A percentile compares a stretch with the other conserved stretches of the same genome.
phyloP scores from a whole-genome alignment of 2,113 vertebrate genomes.

The Bungarus multicinctus region DNA sequence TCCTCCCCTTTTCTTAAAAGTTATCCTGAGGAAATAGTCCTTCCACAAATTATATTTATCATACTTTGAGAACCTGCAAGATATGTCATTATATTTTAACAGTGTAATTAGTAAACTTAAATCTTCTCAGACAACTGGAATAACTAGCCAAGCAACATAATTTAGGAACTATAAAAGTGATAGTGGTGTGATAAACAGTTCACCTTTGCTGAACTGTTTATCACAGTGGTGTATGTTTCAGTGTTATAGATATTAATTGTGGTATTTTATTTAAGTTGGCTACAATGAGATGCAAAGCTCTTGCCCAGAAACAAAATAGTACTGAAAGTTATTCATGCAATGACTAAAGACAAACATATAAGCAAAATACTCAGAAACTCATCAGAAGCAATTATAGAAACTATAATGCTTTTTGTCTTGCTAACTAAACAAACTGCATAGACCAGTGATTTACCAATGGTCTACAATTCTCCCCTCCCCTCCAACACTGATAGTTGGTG shows the following conservation, averaged over 20 bases:
- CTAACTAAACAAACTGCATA: conserved; percentile 37
- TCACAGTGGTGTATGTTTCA: neutral
- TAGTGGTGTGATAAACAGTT: neutral
- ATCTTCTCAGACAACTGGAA: conserved; percentile 4
- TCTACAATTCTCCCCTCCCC: neutral
- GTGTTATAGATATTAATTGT: conserved; percentile 9
- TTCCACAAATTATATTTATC: neutral
- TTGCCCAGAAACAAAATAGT: conserved; percentile 16
- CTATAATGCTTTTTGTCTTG: conserved; percentile 29
- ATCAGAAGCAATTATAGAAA: conserved; percentile 40
- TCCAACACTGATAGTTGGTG: conserved; percentile 9
- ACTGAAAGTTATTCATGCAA: conserved; percentile 36
- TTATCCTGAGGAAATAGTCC: neutral
- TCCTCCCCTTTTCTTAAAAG: neutral
- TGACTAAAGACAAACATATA: conserved; percentile 36
- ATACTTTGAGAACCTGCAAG: neutral
- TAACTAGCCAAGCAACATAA: conserved; percentile 13
- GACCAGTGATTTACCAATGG: conserved; percentile 33
- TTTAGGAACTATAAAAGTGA: conserved; percentile 16
- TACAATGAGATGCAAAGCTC: conserved; percentile 19
- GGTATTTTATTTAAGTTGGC: conserved; percentile 17
- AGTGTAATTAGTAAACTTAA: conserved; percentile 1
- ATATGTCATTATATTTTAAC: neutral
- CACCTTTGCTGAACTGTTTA: too few relatives aligned
- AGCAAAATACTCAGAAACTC: conserved; percentile 35